Evolutionary conservation across 2,797 vertebrate genomes (phyloP).

Genomic region (Australoheros facetus): DNA sequence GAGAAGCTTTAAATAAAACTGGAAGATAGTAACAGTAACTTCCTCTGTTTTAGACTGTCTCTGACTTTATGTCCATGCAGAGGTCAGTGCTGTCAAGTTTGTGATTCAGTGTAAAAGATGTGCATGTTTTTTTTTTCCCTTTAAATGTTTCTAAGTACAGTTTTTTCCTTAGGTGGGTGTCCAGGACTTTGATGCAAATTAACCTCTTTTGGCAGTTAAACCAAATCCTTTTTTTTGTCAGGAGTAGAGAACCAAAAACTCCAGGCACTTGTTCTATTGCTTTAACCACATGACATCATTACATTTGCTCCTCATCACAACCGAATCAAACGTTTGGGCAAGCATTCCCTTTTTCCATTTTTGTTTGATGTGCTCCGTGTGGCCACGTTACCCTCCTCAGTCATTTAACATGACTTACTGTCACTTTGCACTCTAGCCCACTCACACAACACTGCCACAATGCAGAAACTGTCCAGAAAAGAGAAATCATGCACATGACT

Average conservation of each 20-base stretch:
- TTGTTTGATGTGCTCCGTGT: constrained; percentile 43
- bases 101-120: not conserved
- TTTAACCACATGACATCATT: constrained; percentile 75
- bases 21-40: too few species aligned
- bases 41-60: too few species aligned
- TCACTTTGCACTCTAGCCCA: constrained; percentile 31
- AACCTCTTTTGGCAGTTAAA: constrained; percentile 1
- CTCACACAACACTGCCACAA: constrained; percentile 29
- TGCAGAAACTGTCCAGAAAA: constrained; percentile 33
- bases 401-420: constrained; percentile 38
- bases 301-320: constrained; percentile 76
- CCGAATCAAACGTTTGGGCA: constrained; percentile 60
- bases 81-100: too few species aligned
- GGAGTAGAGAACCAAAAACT: constrained; percentile 35
- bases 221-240: constrained; percentile 28
- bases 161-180: not conserved
- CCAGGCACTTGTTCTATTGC: constrained; percentile 60
- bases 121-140: not conserved
- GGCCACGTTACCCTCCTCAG: constrained; percentile 37
- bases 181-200: not conserved
- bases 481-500: constrained; percentile 24
- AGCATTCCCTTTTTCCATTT: constrained; percentile 53
- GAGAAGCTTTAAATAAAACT: too few species aligned
- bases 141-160: not conserved
- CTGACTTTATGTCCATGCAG: too few species aligned